Evolutionary conservation across 2,888 invertebrate species (phyloP), one percentile per base, ranked within the genome.

Genomic region (Palloptera scutellata): DNA sequence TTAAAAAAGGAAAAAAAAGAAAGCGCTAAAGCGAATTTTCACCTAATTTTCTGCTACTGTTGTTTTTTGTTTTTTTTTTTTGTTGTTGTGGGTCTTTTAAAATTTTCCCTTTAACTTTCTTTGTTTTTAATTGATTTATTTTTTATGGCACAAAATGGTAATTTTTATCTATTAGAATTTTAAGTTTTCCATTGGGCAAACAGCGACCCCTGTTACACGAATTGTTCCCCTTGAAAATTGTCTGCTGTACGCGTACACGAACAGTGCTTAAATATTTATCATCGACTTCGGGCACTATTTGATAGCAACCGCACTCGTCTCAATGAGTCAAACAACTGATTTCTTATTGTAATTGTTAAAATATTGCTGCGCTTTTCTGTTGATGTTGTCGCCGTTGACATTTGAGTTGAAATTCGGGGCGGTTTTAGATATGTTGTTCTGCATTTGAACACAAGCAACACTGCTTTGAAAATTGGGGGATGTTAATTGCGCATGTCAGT

Each of bases 401-500:
- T 30, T 30, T 62, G 51, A 48, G 57, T 42, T 65, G 60, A 58
- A 64, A 58, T 70, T 67, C 66, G 61, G 57, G 63, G 59, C 54
- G 59, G 59, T 54, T 60, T 60, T 61, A 40, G 42, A 61, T n/a
- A n/a, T 58, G 62, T 57, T 61, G 68, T 59, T 66, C 65, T 68
- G 68, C 52, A 66, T 70, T 59, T 62, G 61, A n/a, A n/a, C 48
- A n/a, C 15, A 2, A 12, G 30, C 15, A 12, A 19, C 13, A 17
- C n/a, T 45, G 15, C 43, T 61, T 19, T 13, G 48, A 11, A 12
- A n/a, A 41, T 15, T 13, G 52, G 62, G 68, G 77, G 77, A 78
- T 77, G 70, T 68, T 72, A 76, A 77, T 64, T 79, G 80, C 80
- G 79, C 79, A 79, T 79, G 80, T 76, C 81, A 78, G 79, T 79